Evolutionary conservation across 1,140 invertebrate species (phyloP).

Genomic region (Drosophila sproati): DNA sequence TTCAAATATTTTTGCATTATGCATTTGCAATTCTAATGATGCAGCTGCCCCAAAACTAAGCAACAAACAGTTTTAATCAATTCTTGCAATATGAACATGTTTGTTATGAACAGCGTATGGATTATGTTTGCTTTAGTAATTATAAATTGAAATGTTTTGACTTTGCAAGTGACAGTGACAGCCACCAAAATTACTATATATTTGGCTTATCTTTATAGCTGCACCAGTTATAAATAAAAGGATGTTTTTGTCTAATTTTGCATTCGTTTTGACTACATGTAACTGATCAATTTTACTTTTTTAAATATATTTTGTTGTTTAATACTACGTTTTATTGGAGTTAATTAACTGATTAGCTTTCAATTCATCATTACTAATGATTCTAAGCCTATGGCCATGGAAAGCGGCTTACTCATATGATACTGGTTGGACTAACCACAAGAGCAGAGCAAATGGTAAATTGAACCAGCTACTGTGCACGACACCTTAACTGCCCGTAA

Average conservation of each 20-base stretch:
- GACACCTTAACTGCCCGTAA: slow-evolving; percentile 21
- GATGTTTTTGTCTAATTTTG: too few species aligned
- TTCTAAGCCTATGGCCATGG: background rate
- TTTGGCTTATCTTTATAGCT: too few species aligned
- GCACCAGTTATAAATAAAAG: too few species aligned
- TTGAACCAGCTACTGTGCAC: slow-evolving; percentile 31
- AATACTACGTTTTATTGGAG: too few species aligned
- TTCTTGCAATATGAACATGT: slow-evolving; percentile 3
- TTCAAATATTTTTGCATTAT: slow-evolving; percentile 30
- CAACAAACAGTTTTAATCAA: slow-evolving; percentile 49
- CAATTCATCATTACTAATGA: slow-evolving; percentile 5
- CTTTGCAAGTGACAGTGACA: background rate
- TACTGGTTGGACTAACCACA: slow-evolving; percentile 24
- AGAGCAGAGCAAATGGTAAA: slow-evolving; percentile 10
- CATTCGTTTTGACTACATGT: too few species aligned
- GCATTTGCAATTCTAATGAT: slow-evolving; percentile 76
- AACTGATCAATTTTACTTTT: too few species aligned
- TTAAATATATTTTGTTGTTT: too few species aligned
- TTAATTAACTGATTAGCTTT: background rate
- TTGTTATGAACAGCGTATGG: slow-evolving; percentile 37
- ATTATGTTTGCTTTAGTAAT: slow-evolving; percentile 33
- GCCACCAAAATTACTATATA: too few species aligned
- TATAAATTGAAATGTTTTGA: slow-evolving; percentile 55
- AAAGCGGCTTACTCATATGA: background rate
- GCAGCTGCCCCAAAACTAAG: slow-evolving; percentile 28